Base-by-base conservation (phyloP, 2,797 vertebrate genomes). In the Enteromius trimaculatus region DNA sequence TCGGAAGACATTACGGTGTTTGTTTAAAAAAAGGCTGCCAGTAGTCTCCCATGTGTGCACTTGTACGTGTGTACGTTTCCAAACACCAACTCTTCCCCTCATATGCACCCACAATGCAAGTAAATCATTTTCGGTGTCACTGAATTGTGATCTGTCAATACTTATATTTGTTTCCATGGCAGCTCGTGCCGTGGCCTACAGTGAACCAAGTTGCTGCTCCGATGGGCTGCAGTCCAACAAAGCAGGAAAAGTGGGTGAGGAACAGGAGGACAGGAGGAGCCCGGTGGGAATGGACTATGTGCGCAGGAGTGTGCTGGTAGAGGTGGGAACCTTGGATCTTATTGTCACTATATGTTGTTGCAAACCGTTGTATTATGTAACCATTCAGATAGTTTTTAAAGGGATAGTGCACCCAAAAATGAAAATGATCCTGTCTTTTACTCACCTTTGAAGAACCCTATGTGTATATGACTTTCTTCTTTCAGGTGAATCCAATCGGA, bases 121-220 rank as follows among this genome's bases (percentile, higher is more conserved):
- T 37, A 53, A 76, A 76, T 16, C 4, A 34, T 47, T 49, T 65
- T 65, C 3, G 4, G 3, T 17, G 19, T 78, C 58, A 47, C 13
- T 31, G 23, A 77, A 37, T 64, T 55, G 31, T 55, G 9, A 39
- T 55, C 42, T 64, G 29, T 74, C 55, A 58, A 79, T 78, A 42
- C 4, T 37, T 34, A 26, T 72, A 60, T 82, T 66, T 39, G 14
- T 81, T 80, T 79, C 55, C 55, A 47, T 75, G 0, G 79, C 78
- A 98, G 97, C 96, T 62, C 96, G 97, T 86, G 97, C 96, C 66
- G 95, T 97, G 71, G 97, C 97, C 78, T 97, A 96, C 4, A 94
- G 92, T 86, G 95, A 96, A 77, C 92, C 92, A 1, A 93, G 88
- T 81, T 98, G 96, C 88, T 97, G 97, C 62, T 93, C 94, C 13